phyloP scores from a whole-genome alignment of 2,113 vertebrate genomes.

The Carettochelys insculpta region DNA sequence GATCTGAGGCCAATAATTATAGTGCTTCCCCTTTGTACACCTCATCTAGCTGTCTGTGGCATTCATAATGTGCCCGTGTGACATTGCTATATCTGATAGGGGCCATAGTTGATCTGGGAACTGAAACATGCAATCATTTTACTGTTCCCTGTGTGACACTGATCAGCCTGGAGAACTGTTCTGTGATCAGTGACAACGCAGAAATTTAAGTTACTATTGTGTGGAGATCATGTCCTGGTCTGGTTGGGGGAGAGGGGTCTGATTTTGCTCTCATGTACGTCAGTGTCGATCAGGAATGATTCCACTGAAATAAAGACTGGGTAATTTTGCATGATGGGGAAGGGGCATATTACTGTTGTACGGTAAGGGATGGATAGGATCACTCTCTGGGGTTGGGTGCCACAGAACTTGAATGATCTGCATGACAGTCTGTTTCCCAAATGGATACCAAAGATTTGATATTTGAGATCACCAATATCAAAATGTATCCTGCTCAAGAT shows the following conservation, averaged over 20 bases:
- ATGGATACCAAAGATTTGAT: slow-evolving; percentile 27
- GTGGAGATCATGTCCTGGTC: neutral
- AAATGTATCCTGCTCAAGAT: neutral
- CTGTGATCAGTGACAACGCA: neutral
- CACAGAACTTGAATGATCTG: slow-evolving; percentile 33
- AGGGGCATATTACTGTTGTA: neutral
- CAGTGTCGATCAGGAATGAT: rapidly evolving
- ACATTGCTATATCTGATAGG: rapidly evolving
- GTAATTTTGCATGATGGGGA: no score
- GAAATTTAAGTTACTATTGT: neutral
- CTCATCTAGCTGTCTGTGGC: neutral
- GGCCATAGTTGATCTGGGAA: neutral
- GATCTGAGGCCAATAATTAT: neutral
- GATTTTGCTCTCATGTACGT: neutral
- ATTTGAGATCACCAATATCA: neutral
- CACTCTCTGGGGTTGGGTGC: neutral
- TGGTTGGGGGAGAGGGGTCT: neutral
- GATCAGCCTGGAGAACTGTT: neutral
- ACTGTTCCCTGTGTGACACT: neutral
- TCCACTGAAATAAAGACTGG: rapidly evolving
- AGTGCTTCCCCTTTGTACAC: neutral
- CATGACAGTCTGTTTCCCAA: neutral
- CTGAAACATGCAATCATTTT: neutral
- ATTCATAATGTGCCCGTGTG: rapidly evolving
- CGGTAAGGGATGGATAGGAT: neutral